Evolutionary conservation across 1,140 invertebrate species (phyloP).

Genomic region (Ptiloglossa arizonensis): DNA sequence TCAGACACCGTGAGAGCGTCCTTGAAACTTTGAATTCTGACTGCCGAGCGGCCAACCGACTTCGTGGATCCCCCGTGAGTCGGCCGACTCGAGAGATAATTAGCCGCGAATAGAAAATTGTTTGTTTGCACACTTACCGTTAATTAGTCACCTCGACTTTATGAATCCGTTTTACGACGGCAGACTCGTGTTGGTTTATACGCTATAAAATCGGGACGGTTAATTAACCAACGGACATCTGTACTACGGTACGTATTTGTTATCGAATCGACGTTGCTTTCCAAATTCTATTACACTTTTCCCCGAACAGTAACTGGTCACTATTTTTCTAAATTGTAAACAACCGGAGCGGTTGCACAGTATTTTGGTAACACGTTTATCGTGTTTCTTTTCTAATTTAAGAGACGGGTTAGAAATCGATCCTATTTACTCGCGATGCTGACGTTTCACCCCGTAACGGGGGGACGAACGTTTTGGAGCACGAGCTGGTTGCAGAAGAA

Average conservation of each 20-base stretch:
- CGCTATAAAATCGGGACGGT: neutral
- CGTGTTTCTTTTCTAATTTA: no score
- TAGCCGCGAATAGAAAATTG: constrained; percentile 37
- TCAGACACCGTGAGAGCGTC: constrained; percentile 63
- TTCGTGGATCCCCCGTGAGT: neutral
- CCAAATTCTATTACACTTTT: no score
- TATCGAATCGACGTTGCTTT: no score
- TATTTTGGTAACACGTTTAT: no score
- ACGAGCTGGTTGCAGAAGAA: no score
- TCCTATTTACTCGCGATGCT: no score
- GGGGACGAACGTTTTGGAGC: no score
- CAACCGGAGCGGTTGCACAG: no score
- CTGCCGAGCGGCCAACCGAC: constrained; percentile 1
- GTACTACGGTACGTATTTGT: neutral
- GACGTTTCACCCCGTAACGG: no score
- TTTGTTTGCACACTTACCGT: constrained; percentile 18
- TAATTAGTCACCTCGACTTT: constrained; percentile 35
- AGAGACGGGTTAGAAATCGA: no score
- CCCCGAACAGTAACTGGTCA: no score
- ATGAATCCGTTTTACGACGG: constrained; percentile 1
- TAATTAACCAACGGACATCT: neutral
- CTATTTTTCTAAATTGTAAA: no score
- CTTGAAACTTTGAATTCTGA: constrained; percentile 43
- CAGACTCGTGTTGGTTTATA: neutral
- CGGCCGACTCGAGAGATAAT: constrained; percentile 16